Evolutionary conservation across 2,888 invertebrate genomes (phyloP).

Genomic region (Anodontia alba): DNA sequence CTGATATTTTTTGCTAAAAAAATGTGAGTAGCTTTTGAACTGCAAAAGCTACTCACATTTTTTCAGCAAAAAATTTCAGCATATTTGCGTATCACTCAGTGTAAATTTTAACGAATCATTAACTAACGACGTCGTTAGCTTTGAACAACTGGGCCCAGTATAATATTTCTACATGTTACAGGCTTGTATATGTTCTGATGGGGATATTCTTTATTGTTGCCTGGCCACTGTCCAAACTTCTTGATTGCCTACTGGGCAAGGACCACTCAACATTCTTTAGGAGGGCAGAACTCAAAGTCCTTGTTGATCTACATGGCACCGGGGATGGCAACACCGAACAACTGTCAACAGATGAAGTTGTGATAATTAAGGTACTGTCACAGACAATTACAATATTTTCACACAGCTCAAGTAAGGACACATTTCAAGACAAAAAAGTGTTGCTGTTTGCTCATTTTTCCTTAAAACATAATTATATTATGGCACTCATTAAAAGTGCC

Average conservation of each 20-base stretch:
- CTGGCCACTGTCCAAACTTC: slow-evolving; percentile 83
- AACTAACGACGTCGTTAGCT: no score
- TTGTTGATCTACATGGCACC: slow-evolving; percentile 82
- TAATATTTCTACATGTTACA: no score
- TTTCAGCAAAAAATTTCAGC: no score
- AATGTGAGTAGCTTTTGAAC: no score
- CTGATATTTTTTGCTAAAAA: no score
- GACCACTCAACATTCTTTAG: slow-evolving; percentile 82
- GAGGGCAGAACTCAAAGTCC: slow-evolving; percentile 81
- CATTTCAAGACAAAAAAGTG: background rate
- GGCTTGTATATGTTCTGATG: slow-evolving; percentile 83
- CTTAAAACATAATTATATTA: background rate
- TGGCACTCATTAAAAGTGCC: background rate
- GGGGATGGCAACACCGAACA: slow-evolving; percentile 52
- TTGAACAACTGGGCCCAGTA: no score
- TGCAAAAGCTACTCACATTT: no score
- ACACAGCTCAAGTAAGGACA: background rate
- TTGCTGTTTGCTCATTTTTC: background rate
- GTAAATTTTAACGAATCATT: no score
- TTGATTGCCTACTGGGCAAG: slow-evolving; percentile 82
- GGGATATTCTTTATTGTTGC: slow-evolving; percentile 79
- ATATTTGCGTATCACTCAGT: no score
- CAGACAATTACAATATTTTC: no score
- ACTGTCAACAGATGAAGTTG: slow-evolving; percentile 80
- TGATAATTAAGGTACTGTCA: slow-evolving; percentile 84